These are phyloP conservation scores for Anhinga anhinga DNA, from an alignment of 2,113 vertebrate species.

Conservation along the genomic window DNA sequence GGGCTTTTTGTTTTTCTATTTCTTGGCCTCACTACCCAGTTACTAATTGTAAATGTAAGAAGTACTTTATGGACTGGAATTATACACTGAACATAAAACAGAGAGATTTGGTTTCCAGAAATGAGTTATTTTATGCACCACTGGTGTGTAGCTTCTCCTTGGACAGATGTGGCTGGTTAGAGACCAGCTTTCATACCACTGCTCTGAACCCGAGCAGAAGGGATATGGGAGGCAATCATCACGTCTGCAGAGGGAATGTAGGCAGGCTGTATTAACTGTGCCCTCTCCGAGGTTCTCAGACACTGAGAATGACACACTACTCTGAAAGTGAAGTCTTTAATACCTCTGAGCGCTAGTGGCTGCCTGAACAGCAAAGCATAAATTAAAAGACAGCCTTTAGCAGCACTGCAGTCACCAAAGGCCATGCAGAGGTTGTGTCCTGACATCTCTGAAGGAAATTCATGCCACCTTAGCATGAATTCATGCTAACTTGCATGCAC, in stretches of 20 bases:
- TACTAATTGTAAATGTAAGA: background rate
- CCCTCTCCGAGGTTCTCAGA: no score
- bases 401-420: background rate
- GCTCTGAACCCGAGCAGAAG: background rate
- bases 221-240: background rate
- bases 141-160: background rate
- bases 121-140: background rate
- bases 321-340: background rate
- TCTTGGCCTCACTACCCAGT: background rate
- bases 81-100: background rate
- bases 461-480: background rate
- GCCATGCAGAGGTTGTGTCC: background rate
- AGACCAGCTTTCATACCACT: background rate
- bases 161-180: background rate
- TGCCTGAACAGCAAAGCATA: background rate
- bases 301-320: background rate
- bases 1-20: background rate
- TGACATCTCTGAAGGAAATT: background rate
- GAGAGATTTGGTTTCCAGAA: background rate
- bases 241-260: background rate
- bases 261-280: background rate
- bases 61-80: background rate
- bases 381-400: background rate
- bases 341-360: background rate
- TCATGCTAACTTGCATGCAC: background rate